These are phyloP conservation scores for Corella eumyota DNA, from an alignment of 23 tunicate species.

Conservation along the genomic window DNA sequence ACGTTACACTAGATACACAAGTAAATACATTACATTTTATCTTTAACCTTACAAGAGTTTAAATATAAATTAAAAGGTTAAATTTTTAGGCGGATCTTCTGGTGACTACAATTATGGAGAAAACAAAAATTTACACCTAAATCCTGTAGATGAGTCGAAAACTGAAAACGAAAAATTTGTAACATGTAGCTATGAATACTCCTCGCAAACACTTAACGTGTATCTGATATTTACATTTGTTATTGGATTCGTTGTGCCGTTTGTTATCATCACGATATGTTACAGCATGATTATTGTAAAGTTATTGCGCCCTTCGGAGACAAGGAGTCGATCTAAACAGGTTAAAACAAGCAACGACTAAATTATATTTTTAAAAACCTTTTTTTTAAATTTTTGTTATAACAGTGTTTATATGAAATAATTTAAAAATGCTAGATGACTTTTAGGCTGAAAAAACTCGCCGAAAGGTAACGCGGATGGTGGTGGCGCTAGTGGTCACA, in stretches of 20 bases:
- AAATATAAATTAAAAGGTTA: too few relatives aligned
- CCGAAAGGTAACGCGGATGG: slow-evolving; percentile 77
- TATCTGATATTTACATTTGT: slow-evolving; percentile 56
- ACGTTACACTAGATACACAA: too few relatives aligned
- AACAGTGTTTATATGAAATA: too few relatives aligned
- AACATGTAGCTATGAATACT: slow-evolving; percentile 34
- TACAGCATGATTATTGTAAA: slow-evolving; percentile 73
- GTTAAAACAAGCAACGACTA: too few relatives aligned
- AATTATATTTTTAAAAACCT: too few relatives aligned
- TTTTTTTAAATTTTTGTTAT: too few relatives aligned
- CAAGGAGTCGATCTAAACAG: slow-evolving; percentile 59
- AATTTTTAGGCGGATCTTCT: background rate
- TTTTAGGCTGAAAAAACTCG: slow-evolving; percentile 85
- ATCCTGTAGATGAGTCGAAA: background rate
- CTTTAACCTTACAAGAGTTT: too few relatives aligned
- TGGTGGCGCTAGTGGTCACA: slow-evolving; percentile 40
- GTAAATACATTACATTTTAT: too few relatives aligned
- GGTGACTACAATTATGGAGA: background rate
- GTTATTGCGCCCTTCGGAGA: slow-evolving; percentile 65
- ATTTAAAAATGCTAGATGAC: too few relatives aligned
- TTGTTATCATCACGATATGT: slow-evolving; percentile 55
- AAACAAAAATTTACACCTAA: background rate
- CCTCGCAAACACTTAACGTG: slow-evolving; percentile 54
- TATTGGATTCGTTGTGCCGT: slow-evolving; percentile 79
- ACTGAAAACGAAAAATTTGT: too few relatives aligned